Evolutionary conservation across 1,140 invertebrate genomes (phyloP).

Genomic region (Euschistus heros): DNA sequence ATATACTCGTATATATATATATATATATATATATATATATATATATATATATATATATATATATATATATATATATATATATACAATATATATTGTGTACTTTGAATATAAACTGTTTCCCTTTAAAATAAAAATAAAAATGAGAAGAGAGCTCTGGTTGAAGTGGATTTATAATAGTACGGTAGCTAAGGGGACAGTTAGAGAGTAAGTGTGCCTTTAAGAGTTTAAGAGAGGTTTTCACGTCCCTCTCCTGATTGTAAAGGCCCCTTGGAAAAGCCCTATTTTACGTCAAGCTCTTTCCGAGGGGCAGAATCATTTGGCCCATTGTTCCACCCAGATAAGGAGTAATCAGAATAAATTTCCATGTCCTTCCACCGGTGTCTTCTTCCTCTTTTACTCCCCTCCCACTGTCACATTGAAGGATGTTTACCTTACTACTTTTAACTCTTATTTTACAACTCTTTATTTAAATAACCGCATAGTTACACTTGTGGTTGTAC

Average conservation of each 20-base stretch:
- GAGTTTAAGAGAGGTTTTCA: background rate
- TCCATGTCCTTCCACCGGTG: constrained; percentile 1
- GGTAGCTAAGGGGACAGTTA: background rate
- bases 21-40: background rate
- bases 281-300: constrained; percentile 8
- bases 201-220: background rate
- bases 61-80: background rate
- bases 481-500: no score
- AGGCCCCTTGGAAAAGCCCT: background rate
- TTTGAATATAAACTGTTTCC: no score
- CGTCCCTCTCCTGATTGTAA: background rate
- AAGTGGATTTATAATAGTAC: background rate
- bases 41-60: background rate
- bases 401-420: background rate
- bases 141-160: background rate
- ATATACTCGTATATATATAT: background rate
- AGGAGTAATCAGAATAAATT: constrained; percentile 17
- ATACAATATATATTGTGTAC: background rate
- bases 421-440: no score
- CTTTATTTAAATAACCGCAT: no score
- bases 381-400: constrained; percentile 9
- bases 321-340: constrained; percentile 2
- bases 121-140: background rate
- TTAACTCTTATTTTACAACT: no score
- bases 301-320: constrained; percentile 1